These are phyloP conservation scores for Rhynchophorus ferrugineus DNA, from an alignment of 1,140 invertebrate genomes.

Conservation along the genomic window DNA sequence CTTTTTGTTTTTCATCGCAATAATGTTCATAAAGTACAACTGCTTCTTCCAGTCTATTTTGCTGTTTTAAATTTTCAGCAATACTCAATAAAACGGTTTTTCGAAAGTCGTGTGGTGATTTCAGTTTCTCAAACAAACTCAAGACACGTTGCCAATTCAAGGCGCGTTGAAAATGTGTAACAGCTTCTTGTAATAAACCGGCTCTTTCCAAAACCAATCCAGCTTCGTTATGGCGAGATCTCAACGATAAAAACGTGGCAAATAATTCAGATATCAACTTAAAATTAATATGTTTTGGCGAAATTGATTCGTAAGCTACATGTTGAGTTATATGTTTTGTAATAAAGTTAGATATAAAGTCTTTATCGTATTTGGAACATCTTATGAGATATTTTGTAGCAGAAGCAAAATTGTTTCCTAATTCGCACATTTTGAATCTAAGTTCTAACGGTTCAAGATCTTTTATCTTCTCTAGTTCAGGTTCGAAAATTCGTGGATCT, in stretches of 20 bases:
- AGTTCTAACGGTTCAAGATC: conserved; percentile 15
- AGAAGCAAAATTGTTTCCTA: conserved; percentile 11
- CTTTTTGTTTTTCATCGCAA: conserved; percentile 15
- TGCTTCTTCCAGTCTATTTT: conserved; percentile 18
- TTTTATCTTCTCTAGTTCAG: conserved; percentile 17
- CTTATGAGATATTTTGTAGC: conserved; percentile 24
- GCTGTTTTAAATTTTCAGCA: conserved; percentile 14
- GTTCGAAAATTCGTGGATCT: conserved; percentile 27
- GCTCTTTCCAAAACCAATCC: conserved; percentile 25
- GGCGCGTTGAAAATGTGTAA: conserved; percentile 17
- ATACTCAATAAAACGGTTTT: conserved; percentile 12
- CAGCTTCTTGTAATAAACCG: conserved; percentile 19
- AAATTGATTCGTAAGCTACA: conserved; percentile 19
- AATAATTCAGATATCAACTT: conserved; percentile 16
- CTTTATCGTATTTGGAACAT: neutral
- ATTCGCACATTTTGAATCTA: conserved; percentile 21
- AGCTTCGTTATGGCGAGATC: conserved; percentile 19
- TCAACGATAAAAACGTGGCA: conserved; percentile 17
- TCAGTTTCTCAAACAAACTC: conserved; percentile 12
- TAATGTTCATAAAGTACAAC: conserved; percentile 23
- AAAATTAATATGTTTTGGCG: conserved; percentile 10
- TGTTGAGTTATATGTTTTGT: conserved; percentile 19
- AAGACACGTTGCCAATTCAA: conserved; percentile 23
- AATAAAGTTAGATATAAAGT: conserved; percentile 22
- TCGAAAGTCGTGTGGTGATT: conserved; percentile 5